A percentile compares a stretch with the other conserved stretches of the same genome.
Conservation (phyloP, 2,113 vertebrate species). For the Aepyceros melampus region DNA sequence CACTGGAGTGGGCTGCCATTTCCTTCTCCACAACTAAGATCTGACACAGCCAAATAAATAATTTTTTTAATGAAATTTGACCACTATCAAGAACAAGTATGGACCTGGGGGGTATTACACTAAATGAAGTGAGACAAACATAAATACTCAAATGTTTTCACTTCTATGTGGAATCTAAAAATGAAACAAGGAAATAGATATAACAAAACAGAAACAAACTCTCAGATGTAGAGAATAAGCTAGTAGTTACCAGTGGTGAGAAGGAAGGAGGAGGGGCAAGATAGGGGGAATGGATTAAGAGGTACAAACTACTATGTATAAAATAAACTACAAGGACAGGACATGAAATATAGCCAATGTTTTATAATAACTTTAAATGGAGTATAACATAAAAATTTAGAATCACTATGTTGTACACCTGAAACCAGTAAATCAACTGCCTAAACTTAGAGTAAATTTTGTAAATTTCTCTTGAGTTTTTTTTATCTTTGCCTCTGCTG, state of each 20-base stretch:
- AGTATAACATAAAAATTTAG: not conserved
- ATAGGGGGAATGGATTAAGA: not conserved
- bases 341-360: not conserved
- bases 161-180: not conserved
- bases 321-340: not conserved
- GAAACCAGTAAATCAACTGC: not conserved
- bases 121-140: not conserved
- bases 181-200: not conserved
- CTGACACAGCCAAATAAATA: not conserved
- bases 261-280: not conserved
- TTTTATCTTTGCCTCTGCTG: not conserved
- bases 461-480: not conserved
- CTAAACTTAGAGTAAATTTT: not conserved
- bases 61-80: not conserved
- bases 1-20: no score
- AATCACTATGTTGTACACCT: not conserved
- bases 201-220: not conserved
- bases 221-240: not conserved
- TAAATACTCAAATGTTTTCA: not conserved
- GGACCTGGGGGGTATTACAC: not conserved
- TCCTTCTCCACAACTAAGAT: not conserved
- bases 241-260: not conserved
- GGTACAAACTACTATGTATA: not conserved
- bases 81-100: not conserved
- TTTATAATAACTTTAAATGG: not conserved